Base-by-base conservation (phyloP, 1,140 invertebrate species). In the Pachyrhynchus sulphureomaculatus region DNA sequence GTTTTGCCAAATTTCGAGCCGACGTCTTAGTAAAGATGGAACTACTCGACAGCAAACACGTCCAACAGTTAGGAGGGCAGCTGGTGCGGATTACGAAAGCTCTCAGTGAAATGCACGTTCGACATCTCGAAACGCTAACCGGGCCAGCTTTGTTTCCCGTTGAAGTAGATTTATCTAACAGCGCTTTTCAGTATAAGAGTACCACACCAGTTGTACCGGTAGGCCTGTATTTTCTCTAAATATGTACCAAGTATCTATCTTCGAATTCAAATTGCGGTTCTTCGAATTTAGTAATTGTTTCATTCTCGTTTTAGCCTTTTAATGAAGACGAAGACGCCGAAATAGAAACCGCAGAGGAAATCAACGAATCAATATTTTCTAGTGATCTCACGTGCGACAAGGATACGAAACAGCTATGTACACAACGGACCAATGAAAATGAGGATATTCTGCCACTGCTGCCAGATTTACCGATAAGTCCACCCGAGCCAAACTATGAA, bases 1-100 rank as follows among this genome's bases (percentile, higher is more conserved):
- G 89, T 70, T 99, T 99, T 81, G 95, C 95, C 12, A 90, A 92
- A 68, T 81, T 98, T 20, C 81, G 97, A 42, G 90, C 92, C 0
- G 96, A 99, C 78, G 96, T 99, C 0, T 79, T 98, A 4, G 93
- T 98, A 0, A 99, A 99, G 79, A 82, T 99, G 68, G 96, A 99
- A 78, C 77, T 99, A 6, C 77, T 99, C 6, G 96, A 99, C 73
- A 96, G 96, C 72, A 99, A 99, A 78, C 96, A 99, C 78, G 94
- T 97, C 0, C 94, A 95, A 77, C 92, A 95, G 70, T 84, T 95
- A n/a, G 91, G 91, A 1, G 86, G 86, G 70, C 92, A 96, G 71
- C 76, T 96, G 17, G 85, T 90, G 57, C 85, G 88, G 62, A 84
- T 96, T 54, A 84, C 94, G 1, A 83, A 86, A 41, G 89, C 89